Conservation (phyloP, 2,113 vertebrate species). For the Sturnus vulgaris region DNA sequence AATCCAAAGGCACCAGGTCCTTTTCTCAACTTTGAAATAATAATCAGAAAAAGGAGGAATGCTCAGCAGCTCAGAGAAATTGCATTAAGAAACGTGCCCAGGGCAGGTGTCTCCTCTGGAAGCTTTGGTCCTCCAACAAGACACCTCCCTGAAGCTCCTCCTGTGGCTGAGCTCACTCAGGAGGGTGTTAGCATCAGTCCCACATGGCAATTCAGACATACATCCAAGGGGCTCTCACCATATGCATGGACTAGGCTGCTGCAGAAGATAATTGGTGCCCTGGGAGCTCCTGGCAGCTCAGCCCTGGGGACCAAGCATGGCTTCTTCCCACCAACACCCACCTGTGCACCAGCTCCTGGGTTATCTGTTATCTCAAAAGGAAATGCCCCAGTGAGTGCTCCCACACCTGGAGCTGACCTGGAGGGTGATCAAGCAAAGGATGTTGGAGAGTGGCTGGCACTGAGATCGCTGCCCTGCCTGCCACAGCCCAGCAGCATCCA, state of each 20-base stretch:
- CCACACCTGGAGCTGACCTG: background rate
- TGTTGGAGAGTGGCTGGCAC: background rate
- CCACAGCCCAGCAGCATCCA: background rate
- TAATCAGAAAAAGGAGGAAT: background rate
- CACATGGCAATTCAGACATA: accelerated
- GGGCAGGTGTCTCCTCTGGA: background rate
- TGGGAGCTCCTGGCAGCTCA: background rate
- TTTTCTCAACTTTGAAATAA: background rate
- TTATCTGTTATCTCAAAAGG: background rate
- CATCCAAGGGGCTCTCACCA: background rate
- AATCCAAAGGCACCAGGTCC: background rate
- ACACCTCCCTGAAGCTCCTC: background rate
- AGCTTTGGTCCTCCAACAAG: background rate
- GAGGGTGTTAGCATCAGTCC: background rate
- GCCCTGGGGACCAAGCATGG: background rate
- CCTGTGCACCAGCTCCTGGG: background rate
- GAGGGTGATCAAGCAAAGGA: background rate
- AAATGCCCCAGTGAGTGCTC: background rate
- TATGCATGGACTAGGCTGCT: too few species aligned
- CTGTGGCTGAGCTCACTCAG: background rate
- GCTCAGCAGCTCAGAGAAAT: background rate
- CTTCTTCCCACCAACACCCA: background rate
- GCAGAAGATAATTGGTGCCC: background rate
- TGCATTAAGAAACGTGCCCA: accelerated
- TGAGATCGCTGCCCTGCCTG: background rate